phyloP scores from a whole-genome alignment of 30 jellyfish, hydroid and myxozoan species.

The Cassiopea andromeda region DNA sequence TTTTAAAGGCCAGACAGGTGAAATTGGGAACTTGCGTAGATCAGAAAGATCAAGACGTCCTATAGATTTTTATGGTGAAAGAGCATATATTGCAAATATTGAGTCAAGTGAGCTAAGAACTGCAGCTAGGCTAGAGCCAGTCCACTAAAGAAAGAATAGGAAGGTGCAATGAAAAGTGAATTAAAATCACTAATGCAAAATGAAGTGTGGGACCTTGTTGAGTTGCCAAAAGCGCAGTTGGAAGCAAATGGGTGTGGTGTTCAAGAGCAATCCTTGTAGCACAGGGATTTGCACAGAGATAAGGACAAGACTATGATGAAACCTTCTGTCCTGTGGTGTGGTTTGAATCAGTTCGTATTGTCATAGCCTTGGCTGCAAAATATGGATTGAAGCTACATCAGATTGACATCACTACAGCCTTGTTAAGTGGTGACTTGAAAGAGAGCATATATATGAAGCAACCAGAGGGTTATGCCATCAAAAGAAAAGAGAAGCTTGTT shows the following conservation, averaged over 20 bases:
- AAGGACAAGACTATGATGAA: not conserved
- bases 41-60: slow-evolving; percentile 12
- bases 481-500: not conserved
- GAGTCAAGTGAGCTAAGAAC: slow-evolving; percentile 32
- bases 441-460: not conserved
- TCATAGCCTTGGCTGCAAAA: not conserved
- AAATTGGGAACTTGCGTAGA: not conserved
- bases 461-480: not conserved
- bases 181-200: slow-evolving; percentile 31
- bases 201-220: slow-evolving; percentile 59
- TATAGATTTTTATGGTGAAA: slow-evolving; percentile 47
- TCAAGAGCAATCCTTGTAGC: not conserved
- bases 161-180: slow-evolving; percentile 26
- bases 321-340: not conserved
- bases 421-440: not conserved
- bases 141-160: slow-evolving; percentile 34
- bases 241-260: slow-evolving; percentile 2
- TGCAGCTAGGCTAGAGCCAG: slow-evolving; percentile 14
- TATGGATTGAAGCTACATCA: not conserved
- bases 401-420: not conserved
- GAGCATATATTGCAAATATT: slow-evolving; percentile 33
- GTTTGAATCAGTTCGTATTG: not conserved
- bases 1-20: slow-evolving; percentile 14
- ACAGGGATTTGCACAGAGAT: not conserved
- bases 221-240: slow-evolving; percentile 27